Percentiles rank a stretch among this genome's conserved stretches.
Evolutionary conservation across 92 coral and sea anemone species (phyloP).

Genomic region (Meandrina meandrites): DNA sequence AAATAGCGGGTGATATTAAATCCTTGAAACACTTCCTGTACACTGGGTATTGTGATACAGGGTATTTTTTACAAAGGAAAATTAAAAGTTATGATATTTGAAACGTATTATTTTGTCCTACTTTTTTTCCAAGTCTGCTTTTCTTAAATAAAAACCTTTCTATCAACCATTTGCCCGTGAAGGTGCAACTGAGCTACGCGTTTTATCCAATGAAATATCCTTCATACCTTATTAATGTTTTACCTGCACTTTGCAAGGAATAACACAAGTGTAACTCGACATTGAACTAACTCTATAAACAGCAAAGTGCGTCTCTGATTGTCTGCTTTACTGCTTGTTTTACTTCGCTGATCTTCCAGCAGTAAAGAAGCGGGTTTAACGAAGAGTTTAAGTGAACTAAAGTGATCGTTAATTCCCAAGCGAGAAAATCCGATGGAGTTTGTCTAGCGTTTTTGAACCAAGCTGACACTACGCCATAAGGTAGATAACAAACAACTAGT

Average conservation of each 20-base stretch:
- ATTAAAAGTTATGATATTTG: too few species aligned
- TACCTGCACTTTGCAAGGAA: neutral
- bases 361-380: constrained; percentile 36
- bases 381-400: constrained; percentile 24
- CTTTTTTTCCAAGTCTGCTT: too few species aligned
- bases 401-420: neutral
- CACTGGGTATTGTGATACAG: too few species aligned
- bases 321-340: neutral
- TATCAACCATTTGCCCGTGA: too few species aligned
- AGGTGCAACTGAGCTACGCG: too few species aligned
- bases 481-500: constrained; percentile 8
- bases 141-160: too few species aligned
- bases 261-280: neutral
- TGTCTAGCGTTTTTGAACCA: too few species aligned
- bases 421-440: neutral
- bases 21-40: too few species aligned
- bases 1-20: too few species aligned
- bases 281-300: neutral
- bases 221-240: neutral
- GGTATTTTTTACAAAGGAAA: too few species aligned
- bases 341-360: constrained; percentile 15
- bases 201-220: too few species aligned
- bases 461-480: neutral
- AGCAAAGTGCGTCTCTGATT: neutral
- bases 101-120: too few species aligned